Conservation (phyloP, 1,140 invertebrate species). For the Zaprionus africanus region DNA sequence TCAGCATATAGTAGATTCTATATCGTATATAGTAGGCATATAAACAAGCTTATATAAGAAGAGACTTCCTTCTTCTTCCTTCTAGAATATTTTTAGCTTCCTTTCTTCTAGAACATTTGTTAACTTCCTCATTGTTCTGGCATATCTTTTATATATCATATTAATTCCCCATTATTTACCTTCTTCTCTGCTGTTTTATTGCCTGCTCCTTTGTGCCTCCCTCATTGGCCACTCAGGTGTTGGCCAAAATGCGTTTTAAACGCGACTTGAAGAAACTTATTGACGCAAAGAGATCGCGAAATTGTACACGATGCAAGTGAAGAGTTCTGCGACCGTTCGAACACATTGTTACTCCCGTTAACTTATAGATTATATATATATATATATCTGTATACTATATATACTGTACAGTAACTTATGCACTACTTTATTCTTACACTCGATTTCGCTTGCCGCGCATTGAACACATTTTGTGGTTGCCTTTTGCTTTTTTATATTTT, state of each 20-base stretch:
- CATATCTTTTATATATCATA: neutral
- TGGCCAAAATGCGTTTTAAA: constrained; percentile 74
- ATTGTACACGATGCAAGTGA: constrained; percentile 77
- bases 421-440: constrained; percentile 33
- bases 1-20: neutral
- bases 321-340: constrained; percentile 69
- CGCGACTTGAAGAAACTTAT: constrained; percentile 83
- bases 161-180: constrained; percentile 21
- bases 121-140: neutral
- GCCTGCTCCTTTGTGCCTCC: constrained; percentile 4
- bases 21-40: neutral
- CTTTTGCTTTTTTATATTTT: constrained; percentile 14
- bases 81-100: no score
- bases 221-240: constrained; percentile 56
- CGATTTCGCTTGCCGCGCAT: constrained; percentile 17
- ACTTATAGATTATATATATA: constrained; percentile 27
- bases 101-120: no score
- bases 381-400: constrained; percentile 42
- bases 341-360: constrained; percentile 65
- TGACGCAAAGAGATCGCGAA: constrained; percentile 82
- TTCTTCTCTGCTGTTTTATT: constrained; percentile 35
- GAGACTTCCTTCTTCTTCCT: no score
- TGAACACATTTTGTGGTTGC: constrained; percentile 50
- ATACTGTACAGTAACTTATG: neutral
- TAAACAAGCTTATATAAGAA: no score